Percentiles rank a stretch among this genome's conserved stretches.
phyloP scores from a whole-genome alignment of 2,797 vertebrate species.

The Cossypha polioptera region DNA sequence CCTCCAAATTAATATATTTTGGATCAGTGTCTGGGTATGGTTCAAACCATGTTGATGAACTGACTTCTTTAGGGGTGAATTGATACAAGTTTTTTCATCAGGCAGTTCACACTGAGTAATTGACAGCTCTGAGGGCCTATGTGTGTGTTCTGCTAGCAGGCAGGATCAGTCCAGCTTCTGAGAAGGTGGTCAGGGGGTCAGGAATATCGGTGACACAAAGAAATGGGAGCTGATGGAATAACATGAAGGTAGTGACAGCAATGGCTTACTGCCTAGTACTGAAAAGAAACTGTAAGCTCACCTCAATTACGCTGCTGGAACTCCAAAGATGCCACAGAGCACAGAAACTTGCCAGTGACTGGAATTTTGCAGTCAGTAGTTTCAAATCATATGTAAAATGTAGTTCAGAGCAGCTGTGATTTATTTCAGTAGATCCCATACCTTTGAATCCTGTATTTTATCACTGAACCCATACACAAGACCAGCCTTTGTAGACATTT shows the following conservation, averaged over 20 bases:
- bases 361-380: background rate
- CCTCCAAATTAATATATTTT: background rate
- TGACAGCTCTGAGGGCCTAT: rapidly evolving
- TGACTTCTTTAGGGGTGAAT: background rate
- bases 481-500: background rate
- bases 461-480: background rate
- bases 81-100: background rate
- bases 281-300: background rate
- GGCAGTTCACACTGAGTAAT: background rate
- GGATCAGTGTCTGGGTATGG: background rate
- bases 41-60: background rate
- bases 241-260: background rate
- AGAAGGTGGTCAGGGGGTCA: background rate
- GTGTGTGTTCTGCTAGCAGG: background rate
- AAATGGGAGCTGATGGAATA: background rate
- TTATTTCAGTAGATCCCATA: background rate
- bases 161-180: background rate
- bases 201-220: background rate
- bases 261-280: background rate
- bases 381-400: background rate
- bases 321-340: background rate
- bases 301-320: background rate
- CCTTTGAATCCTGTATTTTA: background rate
- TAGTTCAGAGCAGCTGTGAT: background rate
- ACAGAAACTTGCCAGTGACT: background rate